These are phyloP conservation scores for Synchiropus splendidus DNA, from an alignment of 2,113 vertebrate species.

Conservation along the genomic window DNA sequence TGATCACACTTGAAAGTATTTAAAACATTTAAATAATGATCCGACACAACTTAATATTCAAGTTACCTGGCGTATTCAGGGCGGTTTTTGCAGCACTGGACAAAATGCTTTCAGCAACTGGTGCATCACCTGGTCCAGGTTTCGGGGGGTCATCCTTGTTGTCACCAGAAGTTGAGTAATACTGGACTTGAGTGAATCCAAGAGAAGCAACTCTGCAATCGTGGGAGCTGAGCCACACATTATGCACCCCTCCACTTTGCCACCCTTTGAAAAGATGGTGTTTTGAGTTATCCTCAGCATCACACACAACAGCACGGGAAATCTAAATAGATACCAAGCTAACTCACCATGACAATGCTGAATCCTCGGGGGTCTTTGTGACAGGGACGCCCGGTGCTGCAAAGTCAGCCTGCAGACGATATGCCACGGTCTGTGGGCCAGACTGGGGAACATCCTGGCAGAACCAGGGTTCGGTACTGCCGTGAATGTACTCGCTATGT, in stretches of 20 bases:
- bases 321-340: too few relatives aligned
- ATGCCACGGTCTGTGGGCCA: slow-evolving; percentile 67
- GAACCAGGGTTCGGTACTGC: slow-evolving; percentile 16
- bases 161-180: slow-evolving; percentile 70
- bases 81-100: slow-evolving; percentile 19
- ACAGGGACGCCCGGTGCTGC: slow-evolving; percentile 47
- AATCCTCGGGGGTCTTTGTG: slow-evolving; percentile 36
- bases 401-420: slow-evolving; percentile 64
- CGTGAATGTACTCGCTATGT: slow-evolving; percentile 27
- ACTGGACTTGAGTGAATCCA: slow-evolving; percentile 66
- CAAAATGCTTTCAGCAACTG: slow-evolving; percentile 25
- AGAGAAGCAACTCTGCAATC: slow-evolving; percentile 57
- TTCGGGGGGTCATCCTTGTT: slow-evolving; percentile 54
- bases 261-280: slow-evolving; percentile 65
- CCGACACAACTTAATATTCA: background rate
- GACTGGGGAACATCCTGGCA: slow-evolving; percentile 65
- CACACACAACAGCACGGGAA: too few relatives aligned
- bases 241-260: slow-evolving; percentile 61
- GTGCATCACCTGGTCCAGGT: slow-evolving; percentile 19
- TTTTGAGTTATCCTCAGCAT: too few relatives aligned
- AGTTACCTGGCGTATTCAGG: slow-evolving; percentile 33
- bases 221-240: slow-evolving; percentile 57
- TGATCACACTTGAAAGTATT: too few relatives aligned
- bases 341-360: slow-evolving; percentile 51
- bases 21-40: too few relatives aligned